phyloP scores from a whole-genome alignment of 2,797 vertebrate genomes.

The Cryptoprocta ferox region DNA sequence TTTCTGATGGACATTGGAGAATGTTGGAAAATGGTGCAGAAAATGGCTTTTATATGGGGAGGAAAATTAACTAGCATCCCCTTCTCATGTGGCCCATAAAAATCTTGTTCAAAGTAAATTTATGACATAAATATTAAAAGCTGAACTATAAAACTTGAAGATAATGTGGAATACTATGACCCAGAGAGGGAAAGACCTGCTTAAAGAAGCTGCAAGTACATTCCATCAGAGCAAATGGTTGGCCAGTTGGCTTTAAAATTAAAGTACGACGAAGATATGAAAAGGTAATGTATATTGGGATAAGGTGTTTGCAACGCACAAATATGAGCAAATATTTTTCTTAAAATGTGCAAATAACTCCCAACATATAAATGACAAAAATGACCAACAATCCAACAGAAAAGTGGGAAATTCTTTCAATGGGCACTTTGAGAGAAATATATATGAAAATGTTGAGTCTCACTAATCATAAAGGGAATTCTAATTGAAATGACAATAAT shows the following conservation, averaged over 20 bases:
- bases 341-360: not conserved
- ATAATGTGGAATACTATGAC: not conserved
- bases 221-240: not conserved
- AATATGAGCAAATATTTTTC: not conserved
- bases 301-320: not conserved
- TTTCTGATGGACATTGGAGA: not conserved
- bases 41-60: not conserved
- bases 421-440: not conserved
- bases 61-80: not conserved
- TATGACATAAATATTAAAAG: not conserved
- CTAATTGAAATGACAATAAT: not conserved
- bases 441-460: not conserved
- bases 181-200: not conserved
- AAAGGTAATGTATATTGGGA: not conserved
- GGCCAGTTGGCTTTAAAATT: not conserved
- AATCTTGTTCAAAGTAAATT: not conserved
- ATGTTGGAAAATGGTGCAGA: not conserved
- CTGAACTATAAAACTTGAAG: not conserved
- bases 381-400: not conserved
- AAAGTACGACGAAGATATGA: not conserved
- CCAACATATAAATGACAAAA: not conserved
- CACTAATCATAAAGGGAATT: not conserved
- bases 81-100: not conserved
- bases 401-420: not conserved
- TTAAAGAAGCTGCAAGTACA: not conserved